Evolutionary conservation across 2,797 vertebrate genomes (phyloP), one percentile per base, ranked within the genome.

Genomic region (Girardinus metallicus): DNA sequence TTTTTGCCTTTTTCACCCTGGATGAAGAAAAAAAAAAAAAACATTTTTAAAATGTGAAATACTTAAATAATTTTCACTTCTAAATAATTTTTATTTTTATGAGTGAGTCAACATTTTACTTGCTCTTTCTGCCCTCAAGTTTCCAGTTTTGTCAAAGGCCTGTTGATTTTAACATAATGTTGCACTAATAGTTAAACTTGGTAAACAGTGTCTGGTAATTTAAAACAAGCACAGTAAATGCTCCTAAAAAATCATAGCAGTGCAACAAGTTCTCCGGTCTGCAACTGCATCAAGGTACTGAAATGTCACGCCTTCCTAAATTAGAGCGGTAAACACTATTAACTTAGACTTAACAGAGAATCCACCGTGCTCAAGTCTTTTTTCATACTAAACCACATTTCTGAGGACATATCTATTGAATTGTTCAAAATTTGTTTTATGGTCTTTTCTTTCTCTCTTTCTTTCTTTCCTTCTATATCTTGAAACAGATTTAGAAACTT

Each of bases 1-100:
- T 92, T 94, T 91, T 97, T 98, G 87, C 97, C 97, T 94, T 97
- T 97, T 68, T 96, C 95, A 86, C 97, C 97, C 93, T 93, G 47
- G 13, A 83, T 44, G 23, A 13, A 18, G 49, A 49, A 81, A 26
- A 89, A 3, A 83, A 83, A 5, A 85, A 53, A 49, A 49, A 1
- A 26, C 3, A 1, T 31, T 13, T 39, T 74, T 83, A 9, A 72
- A 77, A 49, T 64, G 23, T 44, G 31, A 16, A 77, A 66, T 34
- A 46, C 31, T 12, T 23, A 44, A 55, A 60, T 13, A 41, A 11
- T 34, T 71, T 41, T 57, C 44, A 31, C 47, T 76, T 23, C 8
- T 18, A 68, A 46, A 8, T 57, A 39, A 7, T 64, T 64, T 72
- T 13, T 39, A 23, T 70, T 70, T n/a, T 13, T n/a, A 43, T 70